Conservation (phyloP, 2,797 vertebrate genomes). For the Xenopus petersii region DNA sequence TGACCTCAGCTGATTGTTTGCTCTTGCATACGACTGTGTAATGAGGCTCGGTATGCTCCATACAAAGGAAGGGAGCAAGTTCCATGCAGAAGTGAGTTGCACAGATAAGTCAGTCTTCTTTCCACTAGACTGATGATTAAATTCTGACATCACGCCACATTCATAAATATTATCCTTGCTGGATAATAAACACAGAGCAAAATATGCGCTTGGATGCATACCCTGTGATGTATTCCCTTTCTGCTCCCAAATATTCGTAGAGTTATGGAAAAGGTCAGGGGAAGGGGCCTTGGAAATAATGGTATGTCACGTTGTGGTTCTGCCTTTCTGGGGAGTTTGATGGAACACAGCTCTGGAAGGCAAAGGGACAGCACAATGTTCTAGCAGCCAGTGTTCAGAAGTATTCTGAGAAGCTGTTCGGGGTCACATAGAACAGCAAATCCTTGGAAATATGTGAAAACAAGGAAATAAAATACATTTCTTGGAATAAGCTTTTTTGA, state of each 20-base stretch:
- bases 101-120: too few relatives aligned
- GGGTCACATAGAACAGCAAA: constrained; percentile 4
- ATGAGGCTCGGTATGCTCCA: too few relatives aligned
- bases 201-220: not conserved
- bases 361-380: not conserved
- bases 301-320: not conserved
- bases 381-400: not conserved
- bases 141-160: constrained; percentile 8
- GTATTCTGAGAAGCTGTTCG: not conserved
- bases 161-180: not conserved
- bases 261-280: constrained; percentile 5
- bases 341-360: constrained; percentile 12
- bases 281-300: not conserved
- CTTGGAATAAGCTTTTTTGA: not conserved
- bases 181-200: not conserved
- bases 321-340: constrained; percentile 21
- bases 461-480: not conserved
- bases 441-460: not conserved
- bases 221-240: not conserved
- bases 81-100: too few relatives aligned
- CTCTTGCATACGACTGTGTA: too few relatives aligned
- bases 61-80: too few relatives aligned
- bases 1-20: too few relatives aligned
- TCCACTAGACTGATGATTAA: too few relatives aligned
- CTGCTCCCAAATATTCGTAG: constrained; percentile 2